Evolutionary conservation across 2,113 vertebrate genomes (phyloP).

Genomic region (Rhinoderma darwinii): DNA sequence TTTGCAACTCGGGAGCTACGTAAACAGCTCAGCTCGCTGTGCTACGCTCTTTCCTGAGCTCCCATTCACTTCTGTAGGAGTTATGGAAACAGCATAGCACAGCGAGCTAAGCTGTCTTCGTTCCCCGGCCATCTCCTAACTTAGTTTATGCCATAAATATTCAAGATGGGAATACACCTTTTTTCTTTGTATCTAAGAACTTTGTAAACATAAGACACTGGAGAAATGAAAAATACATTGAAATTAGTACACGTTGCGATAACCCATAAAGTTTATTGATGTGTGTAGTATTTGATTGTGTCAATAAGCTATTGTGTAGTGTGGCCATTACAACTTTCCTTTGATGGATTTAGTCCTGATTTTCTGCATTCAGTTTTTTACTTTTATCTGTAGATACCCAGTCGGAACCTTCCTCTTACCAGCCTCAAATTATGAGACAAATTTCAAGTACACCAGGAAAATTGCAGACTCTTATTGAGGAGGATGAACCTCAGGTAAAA

Average conservation of each 20-base stretch:
- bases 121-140: no score
- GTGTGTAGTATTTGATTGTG: not conserved
- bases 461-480: slow-evolving; percentile 57
- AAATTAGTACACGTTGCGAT: no score
- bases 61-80: no score
- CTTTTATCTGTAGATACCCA: slow-evolving; percentile 18
- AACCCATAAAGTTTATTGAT: not conserved
- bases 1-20: no score
- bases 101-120: no score
- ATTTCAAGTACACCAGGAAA: slow-evolving; percentile 14
- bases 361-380: not conserved
- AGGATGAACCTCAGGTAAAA: slow-evolving; percentile 58
- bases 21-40: no score
- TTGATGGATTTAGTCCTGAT: not conserved
- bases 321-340: not conserved
- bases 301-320: not conserved
- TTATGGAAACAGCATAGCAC: no score
- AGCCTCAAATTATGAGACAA: slow-evolving; percentile 16
- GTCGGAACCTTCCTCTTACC: not conserved
- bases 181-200: not conserved
- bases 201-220: not conserved
- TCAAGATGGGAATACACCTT: no score
- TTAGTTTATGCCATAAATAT: no score
- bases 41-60: no score
- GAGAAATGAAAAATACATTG: no score